Base-by-base conservation (phyloP, 2,888 invertebrate species). In the Temnothorax unifasciatus region DNA sequence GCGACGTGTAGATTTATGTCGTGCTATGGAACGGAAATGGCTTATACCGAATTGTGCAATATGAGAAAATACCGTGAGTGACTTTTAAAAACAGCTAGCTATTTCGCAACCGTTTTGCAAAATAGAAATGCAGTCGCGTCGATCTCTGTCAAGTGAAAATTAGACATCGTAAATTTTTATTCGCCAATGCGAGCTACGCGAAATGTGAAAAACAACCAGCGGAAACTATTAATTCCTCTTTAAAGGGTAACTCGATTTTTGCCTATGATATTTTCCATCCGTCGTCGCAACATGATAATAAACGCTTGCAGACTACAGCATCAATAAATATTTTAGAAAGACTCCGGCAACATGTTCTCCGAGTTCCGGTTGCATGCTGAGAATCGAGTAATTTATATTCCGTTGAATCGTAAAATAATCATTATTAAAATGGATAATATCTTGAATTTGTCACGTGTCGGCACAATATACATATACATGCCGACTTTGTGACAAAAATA, bases 331-430 rank as follows among this genome's bases (percentile, higher is more conserved):
- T 69, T 77, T 77, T 29, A 68, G 13, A 8, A 77, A 68, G 25
- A 41, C 1, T 15, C 5, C 25, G 25, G 52, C 29, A 38, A 63
- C 34, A 29, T 29, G 29, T n/a, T 66, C 13, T 38, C 9, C 15
- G 34, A 63, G 21, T 75, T 41, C 34, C 18, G 34, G 44, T 57
- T 76, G 25, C 3, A 13, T 4, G 5, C 15, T 29, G 9, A 44
- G 38, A 75, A 77, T 83, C 18, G 21, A 77, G 18, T 59, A 68
- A 83, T 83, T 77, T 83, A 59, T 68, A 82, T 82, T 54, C 54
- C 64, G 13, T 3, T 25, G 38, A 38, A 47, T 47, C 54, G 29
- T 21, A 44, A 50, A 75, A 57, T 82, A 34, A 75, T 50, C 50
- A 21, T 13, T 54, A 75, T 47, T 68, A 77, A 77, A 66, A 68